A percentile compares a stretch with the other conserved stretches of the same genome.
Evolutionary conservation across 2,797 vertebrate genomes (phyloP).

Genomic region (Sebastes cheni): DNA sequence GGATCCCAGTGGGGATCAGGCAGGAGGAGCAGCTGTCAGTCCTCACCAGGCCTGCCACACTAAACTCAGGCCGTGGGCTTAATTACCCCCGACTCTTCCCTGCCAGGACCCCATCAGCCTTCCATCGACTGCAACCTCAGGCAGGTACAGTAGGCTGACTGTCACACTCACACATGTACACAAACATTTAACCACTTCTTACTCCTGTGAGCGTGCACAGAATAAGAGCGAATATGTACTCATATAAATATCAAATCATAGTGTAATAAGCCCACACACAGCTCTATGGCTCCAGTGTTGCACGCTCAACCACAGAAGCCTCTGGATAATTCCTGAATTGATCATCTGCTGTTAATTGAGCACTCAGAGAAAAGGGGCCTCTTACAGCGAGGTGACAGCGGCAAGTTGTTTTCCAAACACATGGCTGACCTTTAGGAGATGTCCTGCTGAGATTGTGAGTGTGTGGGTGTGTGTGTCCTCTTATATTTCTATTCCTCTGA

Average conservation of each 20-base stretch:
- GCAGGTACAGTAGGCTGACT: slow-evolving; percentile 1
- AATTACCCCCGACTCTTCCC: slow-evolving; percentile 63
- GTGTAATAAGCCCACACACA: neutral
- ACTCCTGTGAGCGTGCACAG: neutral
- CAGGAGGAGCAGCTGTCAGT: slow-evolving; percentile 77
- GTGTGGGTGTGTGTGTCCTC: neutral
- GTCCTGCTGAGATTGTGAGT: slow-evolving; percentile 34
- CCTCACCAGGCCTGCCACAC: slow-evolving; percentile 53
- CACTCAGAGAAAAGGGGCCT: slow-evolving; percentile 31
- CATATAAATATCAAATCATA: neutral
- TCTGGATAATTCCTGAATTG: slow-evolving; percentile 43
- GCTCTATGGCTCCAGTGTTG: neutral
- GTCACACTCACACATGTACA: neutral
- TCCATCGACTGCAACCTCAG: slow-evolving; percentile 29
- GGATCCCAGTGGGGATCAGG: slow-evolving; percentile 78
- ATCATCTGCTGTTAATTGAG: slow-evolving; percentile 57
- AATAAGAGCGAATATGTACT: neutral
- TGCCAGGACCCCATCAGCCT: slow-evolving; percentile 31
- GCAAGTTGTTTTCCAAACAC: slow-evolving; percentile 48
- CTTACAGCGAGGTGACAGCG: slow-evolving; percentile 38
- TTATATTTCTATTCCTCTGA: slow-evolving; percentile 1
- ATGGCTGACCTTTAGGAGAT: slow-evolving; percentile 68
- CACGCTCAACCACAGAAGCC: neutral
- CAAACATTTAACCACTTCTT: neutral
- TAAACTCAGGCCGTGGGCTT: slow-evolving; percentile 57